Base-by-base conservation (phyloP, 2,797 vertebrate species). In the Sebastes kiyomatsui region DNA sequence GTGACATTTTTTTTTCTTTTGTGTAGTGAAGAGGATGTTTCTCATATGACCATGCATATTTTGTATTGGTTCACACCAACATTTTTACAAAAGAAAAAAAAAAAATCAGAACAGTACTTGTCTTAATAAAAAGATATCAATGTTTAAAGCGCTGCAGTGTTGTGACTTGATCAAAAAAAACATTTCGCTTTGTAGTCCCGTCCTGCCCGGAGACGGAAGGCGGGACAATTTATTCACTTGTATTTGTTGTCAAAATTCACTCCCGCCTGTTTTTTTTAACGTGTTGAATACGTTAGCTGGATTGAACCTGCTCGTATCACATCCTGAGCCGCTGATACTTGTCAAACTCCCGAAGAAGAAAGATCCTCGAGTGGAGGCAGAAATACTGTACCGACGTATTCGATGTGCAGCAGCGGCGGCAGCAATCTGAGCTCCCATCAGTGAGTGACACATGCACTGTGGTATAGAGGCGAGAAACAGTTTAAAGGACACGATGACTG, bases 71-170 rank as follows among this genome's bases (percentile, higher is more conserved):
- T 97, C 96, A 98, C 96, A 97, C 96, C 96, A 97, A 96, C 97
- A 98, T 99, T 99, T 99, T 99, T 99, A 98, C 97, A 98, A 97
- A 98, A 97, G 94, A 80, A 87, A 90, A 89, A 91, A 69, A 91
- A 97, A 97, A 97, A 96, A 97, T 96, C 96, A 76, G 96, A 98
- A 97, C 97, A 97, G 96, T 99, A 97, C 97, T 98, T 98, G 98
- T 99, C 98, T 99, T 99, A 98, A 99, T 99, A 98, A 99, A 98
- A 98, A 97, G 96, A 96, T 96, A 95, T 99, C 97, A 98, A 99
- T 98, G 98, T 99, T 97, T 96, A 95, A 95, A 96, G 67, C 12
- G 38, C n/a, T 20, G 83, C 74, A 59, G 64, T 72, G 69, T 77
- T 87, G 79, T 93, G 60, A 88, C 49, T 90, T 82, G 35, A 80